Evolutionary conservation across 1,140 invertebrate genomes (phyloP), one percentile per base, ranked within the genome.

Genomic region (Drosophila watanabei): DNA sequence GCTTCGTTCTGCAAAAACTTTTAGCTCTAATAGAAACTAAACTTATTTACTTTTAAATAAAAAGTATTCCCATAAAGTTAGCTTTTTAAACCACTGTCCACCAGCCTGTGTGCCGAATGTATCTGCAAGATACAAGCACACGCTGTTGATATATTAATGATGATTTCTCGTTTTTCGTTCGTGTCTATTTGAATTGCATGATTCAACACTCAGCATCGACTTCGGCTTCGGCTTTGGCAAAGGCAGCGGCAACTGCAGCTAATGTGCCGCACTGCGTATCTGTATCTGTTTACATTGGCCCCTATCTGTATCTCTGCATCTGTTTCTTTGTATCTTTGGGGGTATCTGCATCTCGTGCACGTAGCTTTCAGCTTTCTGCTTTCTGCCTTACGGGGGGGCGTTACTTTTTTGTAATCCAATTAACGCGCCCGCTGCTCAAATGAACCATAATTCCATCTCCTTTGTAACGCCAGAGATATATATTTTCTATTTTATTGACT

Each of bases 131-230:
- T 84, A 73, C 85, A 75, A 35, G 24, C 49, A 39, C 54, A 85
- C 75, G 78, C 82, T 84, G 85, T 90, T 88, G 85, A 90, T 89
- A 90, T 90, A 88, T 88, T 88, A 88, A 88, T 88, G 85, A 88
- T 88, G 85, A 88, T 88, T 88, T 90, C 85, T 88, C 86, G 85
- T 76, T 88, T 88, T 85, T 69, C 78, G 65, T 88, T 88, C 85
- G 85, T 88, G 85, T 85, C 81, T 84, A 89, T 88, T 80, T 89
- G 85, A 88, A 85, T 89, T 89, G 85, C 85, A 89, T 88, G 85
- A 88, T 89, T 88, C 85, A 90, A 89, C 85, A 89, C 69, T 65
- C 79, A 72, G 58, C 73, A 51, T 37, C 33, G 35, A 43, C 72
- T 24, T 33, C 20, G 20, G 63, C 63, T 16, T 6, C 7, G n/a